These are phyloP conservation scores for Heteractis magnifica DNA, from an alignment of 92 coral and sea anemone genomes.

Conservation along the genomic window DNA sequence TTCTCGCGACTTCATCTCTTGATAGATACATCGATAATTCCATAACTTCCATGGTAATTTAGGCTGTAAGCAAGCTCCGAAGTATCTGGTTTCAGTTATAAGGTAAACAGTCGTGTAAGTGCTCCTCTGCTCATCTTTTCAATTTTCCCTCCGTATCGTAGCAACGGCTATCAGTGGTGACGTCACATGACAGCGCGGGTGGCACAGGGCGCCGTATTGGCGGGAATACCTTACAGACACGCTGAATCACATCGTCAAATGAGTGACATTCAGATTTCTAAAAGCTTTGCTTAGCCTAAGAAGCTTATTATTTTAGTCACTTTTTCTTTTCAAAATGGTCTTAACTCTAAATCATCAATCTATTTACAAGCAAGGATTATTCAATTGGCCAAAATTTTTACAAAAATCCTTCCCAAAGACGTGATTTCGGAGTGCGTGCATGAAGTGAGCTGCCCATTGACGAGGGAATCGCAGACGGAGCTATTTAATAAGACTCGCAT, in stretches of 20 bases:
- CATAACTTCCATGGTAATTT: slow-evolving; percentile 32
- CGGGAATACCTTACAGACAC: slow-evolving; percentile 21
- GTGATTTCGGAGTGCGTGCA: slow-evolving; percentile 6
- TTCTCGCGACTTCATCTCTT: neutral
- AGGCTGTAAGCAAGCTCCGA: neutral
- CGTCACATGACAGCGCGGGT: slow-evolving; percentile 51
- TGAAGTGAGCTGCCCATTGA: neutral
- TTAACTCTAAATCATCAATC: neutral
- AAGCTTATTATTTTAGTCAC: neutral
- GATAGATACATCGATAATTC: slow-evolving; percentile 1
- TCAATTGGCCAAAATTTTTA: neutral
- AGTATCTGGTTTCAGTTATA: slow-evolving; percentile 53
- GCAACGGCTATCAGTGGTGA: slow-evolving; percentile 19
- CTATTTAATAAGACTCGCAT: slow-evolving; percentile 4
- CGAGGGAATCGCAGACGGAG: neutral
- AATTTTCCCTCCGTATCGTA: slow-evolving; percentile 16
- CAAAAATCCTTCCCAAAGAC: slow-evolving; percentile 1
- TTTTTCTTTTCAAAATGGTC: neutral
- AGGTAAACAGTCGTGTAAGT: slow-evolving; percentile 47
- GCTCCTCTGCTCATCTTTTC: slow-evolving; percentile 23
- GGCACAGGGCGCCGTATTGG: slow-evolving; percentile 51
- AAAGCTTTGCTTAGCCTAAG: slow-evolving; percentile 7
- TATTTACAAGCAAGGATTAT: neutral
- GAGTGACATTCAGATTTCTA: slow-evolving; percentile 17
- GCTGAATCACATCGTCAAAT: slow-evolving; percentile 25